phyloP scores from a whole-genome alignment of 2,888 invertebrate species.

The Phytoseiulus persimilis region DNA sequence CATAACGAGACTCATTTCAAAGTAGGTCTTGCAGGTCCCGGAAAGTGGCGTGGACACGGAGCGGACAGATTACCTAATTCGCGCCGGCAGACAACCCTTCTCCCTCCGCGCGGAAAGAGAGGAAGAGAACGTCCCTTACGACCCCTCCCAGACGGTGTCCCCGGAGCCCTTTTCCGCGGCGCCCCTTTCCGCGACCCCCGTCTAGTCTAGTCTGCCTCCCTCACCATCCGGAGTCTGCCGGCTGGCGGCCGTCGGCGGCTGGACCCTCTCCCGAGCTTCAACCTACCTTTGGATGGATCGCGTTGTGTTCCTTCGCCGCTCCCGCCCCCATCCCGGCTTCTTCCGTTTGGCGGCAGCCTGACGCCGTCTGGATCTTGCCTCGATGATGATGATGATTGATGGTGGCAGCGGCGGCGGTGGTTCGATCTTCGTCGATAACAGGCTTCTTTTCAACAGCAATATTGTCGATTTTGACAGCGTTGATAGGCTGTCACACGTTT shows the following conservation, averaged over 20 bases:
- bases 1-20: background rate
- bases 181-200: constrained; percentile 6
- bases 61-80: background rate
- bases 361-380: background rate
- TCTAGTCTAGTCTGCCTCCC: constrained; percentile 5
- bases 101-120: background rate
- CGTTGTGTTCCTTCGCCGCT: background rate
- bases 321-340: background rate
- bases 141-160: background rate
- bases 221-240: constrained; percentile 5
- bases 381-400: background rate
- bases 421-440: background rate
- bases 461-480: background rate
- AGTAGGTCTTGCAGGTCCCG: background rate
- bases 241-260: background rate
- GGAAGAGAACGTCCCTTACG: background rate
- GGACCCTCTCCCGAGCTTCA: background rate
- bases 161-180: background rate
- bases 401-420: background rate
- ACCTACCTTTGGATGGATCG: constrained; percentile 5
- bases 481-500: background rate
- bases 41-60: background rate
- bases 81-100: background rate
- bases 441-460: background rate
- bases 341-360: background rate